Percentiles rank a stretch among this genome's conserved stretches.
Conservation (phyloP, 2,888 invertebrate genomes). For the Heteropelma amictum region DNA sequence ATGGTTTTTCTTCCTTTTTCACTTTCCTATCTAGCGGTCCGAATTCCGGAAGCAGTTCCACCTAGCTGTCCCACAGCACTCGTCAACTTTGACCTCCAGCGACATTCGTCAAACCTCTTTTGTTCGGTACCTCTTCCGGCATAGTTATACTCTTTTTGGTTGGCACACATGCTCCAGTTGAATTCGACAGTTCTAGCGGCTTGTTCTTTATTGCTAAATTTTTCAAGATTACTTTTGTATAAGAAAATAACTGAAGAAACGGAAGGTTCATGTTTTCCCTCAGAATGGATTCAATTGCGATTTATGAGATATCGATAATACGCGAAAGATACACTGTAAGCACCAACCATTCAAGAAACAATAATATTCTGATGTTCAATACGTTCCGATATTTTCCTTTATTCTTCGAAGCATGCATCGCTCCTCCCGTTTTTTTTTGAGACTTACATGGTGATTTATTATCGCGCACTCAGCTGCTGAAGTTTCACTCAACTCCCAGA, state of each 20-base stretch:
- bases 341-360: no score
- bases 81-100: constrained; percentile 51
- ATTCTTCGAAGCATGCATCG: no score
- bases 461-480: no score
- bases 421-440: no score
- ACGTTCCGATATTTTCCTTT: no score
- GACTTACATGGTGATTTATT: no score
- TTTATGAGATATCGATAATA: not conserved
- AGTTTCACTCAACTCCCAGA: no score
- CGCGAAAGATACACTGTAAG: not conserved
- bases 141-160: constrained; percentile 29
- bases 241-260: constrained; percentile 9
- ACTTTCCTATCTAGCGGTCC: constrained; percentile 33
- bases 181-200: constrained; percentile 46
- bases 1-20: constrained; percentile 35
- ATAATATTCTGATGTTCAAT: no score
- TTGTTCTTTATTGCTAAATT: constrained; percentile 18
- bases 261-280: constrained; percentile 8
- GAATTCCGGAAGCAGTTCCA: no score
- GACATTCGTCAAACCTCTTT: constrained; percentile 47
- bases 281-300: not conserved
- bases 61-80: constrained; percentile 46
- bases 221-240: constrained; percentile 33
- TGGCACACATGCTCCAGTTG: constrained; percentile 9
- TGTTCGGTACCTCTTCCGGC: constrained; percentile 35